Percentiles rank a stretch among this genome's conserved stretches.
Evolutionary conservation across 2,888 invertebrate genomes (phyloP).

Genomic region (Watsonalla binaria): DNA sequence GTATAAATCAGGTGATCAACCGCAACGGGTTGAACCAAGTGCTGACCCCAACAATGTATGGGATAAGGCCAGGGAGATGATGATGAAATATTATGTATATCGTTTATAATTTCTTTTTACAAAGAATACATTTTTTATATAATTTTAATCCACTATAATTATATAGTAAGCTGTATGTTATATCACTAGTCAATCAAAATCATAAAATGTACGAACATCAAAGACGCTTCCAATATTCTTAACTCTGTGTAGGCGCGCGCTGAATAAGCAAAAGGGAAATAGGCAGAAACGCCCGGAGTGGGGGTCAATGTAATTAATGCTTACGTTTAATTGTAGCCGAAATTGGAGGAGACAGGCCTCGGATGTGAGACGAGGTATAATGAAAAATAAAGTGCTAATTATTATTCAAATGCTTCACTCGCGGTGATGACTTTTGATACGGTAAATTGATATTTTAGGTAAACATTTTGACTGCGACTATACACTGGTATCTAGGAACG

Average conservation of each 20-base stretch:
- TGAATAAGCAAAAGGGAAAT: slow-evolving; percentile 76
- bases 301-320: slow-evolving; percentile 72
- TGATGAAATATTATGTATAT: too few species aligned
- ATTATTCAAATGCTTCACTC: slow-evolving; percentile 14
- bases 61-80: too few species aligned
- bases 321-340: slow-evolving; percentile 71
- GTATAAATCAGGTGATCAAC: too few species aligned
- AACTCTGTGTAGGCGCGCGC: slow-evolving; percentile 32
- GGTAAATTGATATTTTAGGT: too few species aligned
- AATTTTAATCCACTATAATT: too few species aligned
- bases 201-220: background rate
- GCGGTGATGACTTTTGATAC: background rate
- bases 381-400: slow-evolving; percentile 42
- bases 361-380: slow-evolving; percentile 38
- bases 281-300: slow-evolving; percentile 47
- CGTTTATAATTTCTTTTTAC: too few species aligned
- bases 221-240: slow-evolving; percentile 32
- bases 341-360: slow-evolving; percentile 59
- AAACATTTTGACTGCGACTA: background rate
- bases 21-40: too few species aligned
- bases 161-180: too few species aligned
- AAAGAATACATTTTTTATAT: too few species aligned
- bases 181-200: too few species aligned
- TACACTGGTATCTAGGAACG: too few species aligned
- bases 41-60: too few species aligned